Base-by-base conservation (phyloP, 2,113 vertebrate species). In the Verasper variegatus region DNA sequence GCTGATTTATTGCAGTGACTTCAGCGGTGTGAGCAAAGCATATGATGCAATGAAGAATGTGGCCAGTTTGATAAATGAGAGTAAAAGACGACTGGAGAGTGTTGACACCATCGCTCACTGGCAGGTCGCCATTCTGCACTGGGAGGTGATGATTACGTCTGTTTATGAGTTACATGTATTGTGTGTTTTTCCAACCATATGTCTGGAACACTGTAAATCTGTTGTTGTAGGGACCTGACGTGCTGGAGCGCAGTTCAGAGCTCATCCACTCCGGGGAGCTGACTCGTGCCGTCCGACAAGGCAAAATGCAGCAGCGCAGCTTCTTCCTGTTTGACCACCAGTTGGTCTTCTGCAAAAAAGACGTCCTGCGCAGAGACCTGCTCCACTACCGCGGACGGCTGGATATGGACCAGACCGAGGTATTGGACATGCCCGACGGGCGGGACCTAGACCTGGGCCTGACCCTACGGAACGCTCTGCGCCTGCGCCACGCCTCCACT, bases 271-370 rank as follows among this genome's bases (percentile, higher is more conserved):
- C 97, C 0, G 98, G 98, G 3, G 98, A 99, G 74, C 89, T 99
- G 88, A 96, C 94, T 49, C 96, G 93, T 74, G 76, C 96, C 71
- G 91, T 95, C 15, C 95, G 94, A 70, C 96, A 97, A 47, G 96
- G 97, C 75, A 97, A 95, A 92, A 96, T 94, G 86, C 98, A 99
- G 87, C 98, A 98, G 85, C 96, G 98, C 83, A 97, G 94, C 63
- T 97, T 96, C 93, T 99, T 99, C 92, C 95, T 99, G 56, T 99
- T 99, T 37, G 98, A 99, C 94, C 98, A 99, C 91, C 98, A 99
- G 88, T 89, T 99, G 72, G 95, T 99, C 55, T 96, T 96, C 89
- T 99, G 98, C 86, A 99, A 98, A 90, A 99, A 99, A 85, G 98
- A 99, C 79, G 89, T 98, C 54, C 93, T 99, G 87, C 94, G 98